A percentile compares a stretch with the other conserved stretches of the same genome.
Conservation (phyloP, 2,113 vertebrate genomes). For the Elephas maximus region DNA sequence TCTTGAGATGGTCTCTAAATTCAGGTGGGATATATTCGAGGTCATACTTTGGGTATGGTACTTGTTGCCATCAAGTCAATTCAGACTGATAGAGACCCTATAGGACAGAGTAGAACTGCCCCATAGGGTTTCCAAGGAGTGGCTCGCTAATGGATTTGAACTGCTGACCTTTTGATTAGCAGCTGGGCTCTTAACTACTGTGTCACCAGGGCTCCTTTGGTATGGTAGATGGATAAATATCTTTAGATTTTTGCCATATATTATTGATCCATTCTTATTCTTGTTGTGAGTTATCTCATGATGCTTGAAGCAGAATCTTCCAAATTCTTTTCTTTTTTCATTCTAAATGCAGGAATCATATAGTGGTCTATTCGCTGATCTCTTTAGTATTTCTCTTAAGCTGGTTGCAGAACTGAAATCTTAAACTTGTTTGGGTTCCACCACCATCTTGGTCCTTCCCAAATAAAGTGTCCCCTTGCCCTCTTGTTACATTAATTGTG, state of each 20-base stretch:
- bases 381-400: not conserved
- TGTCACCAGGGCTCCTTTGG: not conserved
- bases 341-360: not conserved
- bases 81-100: too few relatives aligned
- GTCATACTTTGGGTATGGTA: too few relatives aligned
- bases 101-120: too few relatives aligned
- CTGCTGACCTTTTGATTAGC: too few relatives aligned
- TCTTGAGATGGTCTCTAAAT: too few relatives aligned
- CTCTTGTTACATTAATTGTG: not conserved
- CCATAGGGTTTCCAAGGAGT: too few relatives aligned
- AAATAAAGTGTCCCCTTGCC: not conserved
- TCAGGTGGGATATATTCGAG: too few relatives aligned
- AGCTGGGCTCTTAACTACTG: too few relatives aligned
- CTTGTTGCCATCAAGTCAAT: too few relatives aligned
- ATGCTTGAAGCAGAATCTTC: not conserved
- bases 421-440: not conserved
- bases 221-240: not conserved
- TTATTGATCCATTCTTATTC: not conserved
- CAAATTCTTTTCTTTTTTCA: not conserved
- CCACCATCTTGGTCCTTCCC: not conserved
- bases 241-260: not conserved
- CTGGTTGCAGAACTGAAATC: not conserved
- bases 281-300: not conserved
- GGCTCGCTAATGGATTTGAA: too few relatives aligned
- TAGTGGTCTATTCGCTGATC: not conserved